Evolutionary conservation across 1,140 invertebrate genomes (phyloP), one percentile per base, ranked within the genome.

Genomic region (Mya arenaria): DNA sequence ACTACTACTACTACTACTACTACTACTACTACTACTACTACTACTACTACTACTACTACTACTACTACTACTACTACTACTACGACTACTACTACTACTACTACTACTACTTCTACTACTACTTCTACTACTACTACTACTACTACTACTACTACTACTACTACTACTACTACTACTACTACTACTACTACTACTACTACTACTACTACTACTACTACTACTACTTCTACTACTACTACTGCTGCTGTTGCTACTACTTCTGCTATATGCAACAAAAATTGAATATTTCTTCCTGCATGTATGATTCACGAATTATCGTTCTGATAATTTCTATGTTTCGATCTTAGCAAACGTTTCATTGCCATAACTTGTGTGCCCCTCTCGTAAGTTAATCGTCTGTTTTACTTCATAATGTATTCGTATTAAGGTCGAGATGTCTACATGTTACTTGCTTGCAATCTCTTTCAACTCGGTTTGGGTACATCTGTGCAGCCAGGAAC

Each of bases 41-140:
- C 79, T 82, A 82, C 79, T 82, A 82, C 79, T 82, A 82, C 79
- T 82, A 65, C 79, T 82, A 82, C 79, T 82, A 82, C 79, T 82
- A 82, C 79, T 82, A 82, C 79, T 82, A 82, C 79, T 82, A 82
- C 79, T 82, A 82, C 79, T 82, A 82, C 79, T 82, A 82, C 79
- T 82, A 82, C 79, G 82, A 82, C 79, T 82, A 82, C 79, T 82
- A 60, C 79, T 81, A 82, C 79, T 82, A 82, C 79, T 82, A 82
- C 74, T 63, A 81, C 75, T 82, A 82, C 79, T 82, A 82, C 74
- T 63, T 63, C 75, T 44, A 44, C 41, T 44, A 44, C 41, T 44
- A 44, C 41, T 44, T 10, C 41, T 44, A 44, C 56, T 60, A 60
- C 56, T 60, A 60, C 10, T 60, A 60, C 56, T 60, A 30, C 69